Percentiles rank a stretch among this genome's conserved stretches.
These are phyloP conservation scores for Acleris sparsana DNA, from an alignment of 2,888 invertebrate genomes.

Conservation along the genomic window DNA sequence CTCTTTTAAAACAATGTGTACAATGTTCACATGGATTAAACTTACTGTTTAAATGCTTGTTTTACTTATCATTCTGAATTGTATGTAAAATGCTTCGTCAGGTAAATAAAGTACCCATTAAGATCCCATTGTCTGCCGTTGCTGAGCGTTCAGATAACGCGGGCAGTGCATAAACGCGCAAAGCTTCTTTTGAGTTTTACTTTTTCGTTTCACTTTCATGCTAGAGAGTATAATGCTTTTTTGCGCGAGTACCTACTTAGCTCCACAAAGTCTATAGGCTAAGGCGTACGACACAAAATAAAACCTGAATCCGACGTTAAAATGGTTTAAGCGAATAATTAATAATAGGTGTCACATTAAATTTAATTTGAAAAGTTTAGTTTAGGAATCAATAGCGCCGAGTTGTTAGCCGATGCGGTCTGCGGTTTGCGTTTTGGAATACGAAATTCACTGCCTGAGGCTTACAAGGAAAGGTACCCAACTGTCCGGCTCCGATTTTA, in stretches of 20 bases:
- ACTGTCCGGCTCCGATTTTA: too few relatives aligned
- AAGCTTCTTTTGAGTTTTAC: constrained; percentile 9
- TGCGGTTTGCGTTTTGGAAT: too few relatives aligned
- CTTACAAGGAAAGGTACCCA: too few relatives aligned
- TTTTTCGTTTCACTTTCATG: constrained; percentile 5
- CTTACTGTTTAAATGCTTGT: not conserved
- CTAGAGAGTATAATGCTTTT: not conserved
- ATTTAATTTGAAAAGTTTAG: too few relatives aligned
- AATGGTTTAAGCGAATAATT: too few relatives aligned
- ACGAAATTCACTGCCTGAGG: too few relatives aligned
- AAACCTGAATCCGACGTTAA: too few relatives aligned
- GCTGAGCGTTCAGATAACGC: constrained; percentile 13
- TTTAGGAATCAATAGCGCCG: too few relatives aligned
- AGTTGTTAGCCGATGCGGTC: too few relatives aligned
- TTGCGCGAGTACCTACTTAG: not conserved
- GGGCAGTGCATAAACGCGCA: not conserved
- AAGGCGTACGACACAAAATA: not conserved
- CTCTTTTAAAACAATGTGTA: constrained; percentile 2
- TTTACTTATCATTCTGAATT: constrained; percentile 9
- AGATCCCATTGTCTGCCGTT: constrained; percentile 23
- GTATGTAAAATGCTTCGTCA: constrained; percentile 26
- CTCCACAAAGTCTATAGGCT: constrained; percentile 4
- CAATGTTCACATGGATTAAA: not conserved
- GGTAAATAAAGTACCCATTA: constrained; percentile 28
- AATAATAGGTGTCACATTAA: too few relatives aligned